Evolutionary conservation across 2,888 invertebrate species (phyloP), one percentile per base, ranked within the genome.

Genomic region (Phyto melanocephala): DNA sequence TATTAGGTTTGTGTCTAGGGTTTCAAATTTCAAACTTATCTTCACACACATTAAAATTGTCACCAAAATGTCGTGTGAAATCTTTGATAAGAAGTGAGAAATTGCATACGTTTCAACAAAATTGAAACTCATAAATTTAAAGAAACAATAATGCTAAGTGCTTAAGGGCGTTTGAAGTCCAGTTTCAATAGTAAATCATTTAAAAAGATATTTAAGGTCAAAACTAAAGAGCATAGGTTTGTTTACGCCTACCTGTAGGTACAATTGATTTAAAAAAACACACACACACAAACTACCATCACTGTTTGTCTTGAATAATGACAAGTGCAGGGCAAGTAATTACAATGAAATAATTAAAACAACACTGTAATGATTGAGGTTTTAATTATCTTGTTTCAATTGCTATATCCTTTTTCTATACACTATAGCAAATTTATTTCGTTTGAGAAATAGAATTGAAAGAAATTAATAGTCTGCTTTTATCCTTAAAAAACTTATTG

Each of bases 11-110:
- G n/a, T n/a, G n/a, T n/a, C n/a, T n/a, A n/a, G n/a, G n/a, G n/a
- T n/a, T n/a, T n/a, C n/a, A n/a, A n/a, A n/a, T n/a, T n/a, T n/a
- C n/a, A n/a, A 20, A 8, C 11, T 17, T 15, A 62, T 40, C 20
- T 10, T n/a, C 11, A 72, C 40, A 68, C 70, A 54, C 17, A 42
- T 68, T 65, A 81, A 83, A 81, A 83, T 20, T 83, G 70, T 78
- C 72, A 77, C 42, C 60, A 58, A 47, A 71, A 47, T 67, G 54
- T 80, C 80, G 84, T 85, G 85, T 83, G 76, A 86, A 86, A 85
- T 84, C 84, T 83, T 0, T 15, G 84, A 85, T 85, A 84, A 84
- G 63, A 56, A 80, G 82, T 81, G 84, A 79, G 80, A 85, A 85
- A 67, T 81, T 68, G 81, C 85, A 60, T 52, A 70, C 20, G 5